Conservation (phyloP, 2,888 invertebrate species). For the Bellardia pandia region DNA sequence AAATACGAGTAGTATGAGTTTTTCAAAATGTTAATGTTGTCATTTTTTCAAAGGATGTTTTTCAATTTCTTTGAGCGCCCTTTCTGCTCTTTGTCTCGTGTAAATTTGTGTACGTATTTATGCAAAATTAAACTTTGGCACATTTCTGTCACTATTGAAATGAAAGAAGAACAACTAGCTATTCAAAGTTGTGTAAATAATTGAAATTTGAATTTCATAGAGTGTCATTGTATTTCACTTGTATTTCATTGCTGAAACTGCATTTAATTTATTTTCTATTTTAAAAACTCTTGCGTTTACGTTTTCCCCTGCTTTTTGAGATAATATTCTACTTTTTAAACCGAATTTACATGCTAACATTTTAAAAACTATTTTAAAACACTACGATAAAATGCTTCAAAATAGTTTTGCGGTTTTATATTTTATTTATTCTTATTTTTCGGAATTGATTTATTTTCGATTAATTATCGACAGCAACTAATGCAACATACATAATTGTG, state of each 20-base stretch:
- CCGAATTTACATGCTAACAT: neutral
- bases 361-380: neutral
- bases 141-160: constrained; percentile 22
- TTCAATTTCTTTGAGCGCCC: constrained; percentile 8
- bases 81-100: neutral
- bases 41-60: constrained; percentile 47
- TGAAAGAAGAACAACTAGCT: neutral
- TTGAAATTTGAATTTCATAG: constrained; percentile 19
- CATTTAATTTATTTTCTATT: neutral
- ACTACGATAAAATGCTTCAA: neutral
- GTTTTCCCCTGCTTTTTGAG: neutral
- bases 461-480: neutral
- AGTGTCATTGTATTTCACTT: neutral
- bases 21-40: constrained; percentile 23
- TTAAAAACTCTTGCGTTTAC: neutral
- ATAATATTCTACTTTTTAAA: too few relatives aligned
- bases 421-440: neutral
- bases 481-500: constrained; percentile 14
- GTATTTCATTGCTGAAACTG: constrained; percentile 1
- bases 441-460: constrained; percentile 17
- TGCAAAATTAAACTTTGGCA: neutral
- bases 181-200: constrained; percentile 2
- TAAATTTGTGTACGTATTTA: neutral
- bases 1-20: neutral
- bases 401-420: constrained; percentile 24